phyloP scores from a whole-genome alignment of 2,113 vertebrate species.

The Cinclus mexicanus region DNA sequence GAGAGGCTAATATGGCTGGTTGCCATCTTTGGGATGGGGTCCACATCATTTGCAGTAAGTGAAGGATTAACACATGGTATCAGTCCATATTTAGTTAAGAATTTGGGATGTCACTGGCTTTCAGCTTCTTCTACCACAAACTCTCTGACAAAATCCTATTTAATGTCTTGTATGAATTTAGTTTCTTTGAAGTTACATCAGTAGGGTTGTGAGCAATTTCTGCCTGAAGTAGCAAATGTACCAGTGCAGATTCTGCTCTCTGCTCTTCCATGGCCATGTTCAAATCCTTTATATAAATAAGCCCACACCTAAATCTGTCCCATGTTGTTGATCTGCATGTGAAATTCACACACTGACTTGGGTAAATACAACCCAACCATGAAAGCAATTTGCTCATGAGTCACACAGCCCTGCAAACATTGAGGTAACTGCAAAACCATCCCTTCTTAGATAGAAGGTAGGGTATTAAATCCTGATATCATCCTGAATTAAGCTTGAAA shows the following conservation, averaged over 20 bases:
- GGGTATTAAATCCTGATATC: conserved; percentile 50
- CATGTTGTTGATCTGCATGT: conserved; percentile 73
- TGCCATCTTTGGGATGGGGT: conserved; percentile 20
- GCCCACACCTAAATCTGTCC: conserved; percentile 73
- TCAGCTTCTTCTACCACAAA: conserved; percentile 2
- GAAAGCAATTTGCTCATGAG: conserved; percentile 72
- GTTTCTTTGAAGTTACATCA: conserved; percentile 51
- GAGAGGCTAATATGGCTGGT: neutral
- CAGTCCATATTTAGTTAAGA: conserved; percentile 61
- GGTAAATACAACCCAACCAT: conserved; percentile 65
- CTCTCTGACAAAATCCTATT: conserved; percentile 32
- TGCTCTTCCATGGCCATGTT: neutral
- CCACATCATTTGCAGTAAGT: neutral
- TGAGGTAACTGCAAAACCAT: conserved; percentile 66
- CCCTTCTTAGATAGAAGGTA: conserved; percentile 48
- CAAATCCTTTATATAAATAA: conserved; percentile 71
- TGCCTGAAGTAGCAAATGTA: conserved; percentile 13
- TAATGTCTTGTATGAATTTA: conserved; percentile 37
- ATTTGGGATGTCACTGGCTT: conserved; percentile 46
- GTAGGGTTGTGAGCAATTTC: conserved; percentile 26
- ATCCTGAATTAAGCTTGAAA: conserved; percentile 21
- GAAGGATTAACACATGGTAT: conserved; percentile 38
- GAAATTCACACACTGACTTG: conserved; percentile 74
- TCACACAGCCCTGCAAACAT: conserved; percentile 69
- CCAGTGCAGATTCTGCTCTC: conserved; percentile 32